A percentile compares a stretch with the other conserved stretches of the same genome.
These are phyloP conservation scores for Sinonovacula constricta DNA, from an alignment of 1,140 invertebrate species.

Conservation along the genomic window DNA sequence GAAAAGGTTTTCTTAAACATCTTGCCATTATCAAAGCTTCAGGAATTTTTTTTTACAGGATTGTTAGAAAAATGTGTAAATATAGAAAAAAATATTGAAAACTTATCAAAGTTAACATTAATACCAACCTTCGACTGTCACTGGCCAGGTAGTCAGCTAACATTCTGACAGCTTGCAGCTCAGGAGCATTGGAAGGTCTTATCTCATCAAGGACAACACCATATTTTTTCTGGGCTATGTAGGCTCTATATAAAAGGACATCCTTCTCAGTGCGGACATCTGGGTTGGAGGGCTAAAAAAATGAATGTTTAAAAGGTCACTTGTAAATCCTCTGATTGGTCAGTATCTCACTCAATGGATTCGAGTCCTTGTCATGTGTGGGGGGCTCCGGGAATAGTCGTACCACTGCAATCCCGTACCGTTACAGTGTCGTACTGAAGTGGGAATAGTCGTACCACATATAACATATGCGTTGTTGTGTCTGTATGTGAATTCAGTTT, in stretches of 20 bases:
- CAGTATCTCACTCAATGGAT: too few species aligned
- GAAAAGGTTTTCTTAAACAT: too few species aligned
- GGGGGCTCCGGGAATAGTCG: too few species aligned
- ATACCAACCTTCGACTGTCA: constrained; percentile 79
- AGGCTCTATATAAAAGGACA: constrained; percentile 92
- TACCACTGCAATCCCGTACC: too few species aligned
- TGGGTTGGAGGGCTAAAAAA: constrained; percentile 63
- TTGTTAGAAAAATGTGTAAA: too few species aligned
- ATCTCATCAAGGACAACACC: constrained; percentile 95
- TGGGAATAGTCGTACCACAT: neutral
- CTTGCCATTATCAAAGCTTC: too few species aligned
- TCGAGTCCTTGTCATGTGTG: neutral
- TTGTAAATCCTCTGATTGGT: too few species aligned
- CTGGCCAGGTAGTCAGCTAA: constrained; percentile 90
- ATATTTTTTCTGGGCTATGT: constrained; percentile 95
- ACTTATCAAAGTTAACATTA: too few species aligned
- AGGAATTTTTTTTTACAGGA: too few species aligned
- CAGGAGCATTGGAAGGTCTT: constrained; percentile 64
- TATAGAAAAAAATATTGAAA: too few species aligned
- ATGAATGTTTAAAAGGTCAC: constrained; percentile 23
- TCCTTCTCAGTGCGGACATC: constrained; percentile 80
- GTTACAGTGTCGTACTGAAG: neutral
- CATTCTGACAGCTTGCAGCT: constrained; percentile 87
- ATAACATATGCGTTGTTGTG: too few species aligned
- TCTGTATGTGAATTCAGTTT: neutral